phyloP scores from a whole-genome alignment of 2,797 vertebrate genomes.

The Artibeus lituratus region DNA sequence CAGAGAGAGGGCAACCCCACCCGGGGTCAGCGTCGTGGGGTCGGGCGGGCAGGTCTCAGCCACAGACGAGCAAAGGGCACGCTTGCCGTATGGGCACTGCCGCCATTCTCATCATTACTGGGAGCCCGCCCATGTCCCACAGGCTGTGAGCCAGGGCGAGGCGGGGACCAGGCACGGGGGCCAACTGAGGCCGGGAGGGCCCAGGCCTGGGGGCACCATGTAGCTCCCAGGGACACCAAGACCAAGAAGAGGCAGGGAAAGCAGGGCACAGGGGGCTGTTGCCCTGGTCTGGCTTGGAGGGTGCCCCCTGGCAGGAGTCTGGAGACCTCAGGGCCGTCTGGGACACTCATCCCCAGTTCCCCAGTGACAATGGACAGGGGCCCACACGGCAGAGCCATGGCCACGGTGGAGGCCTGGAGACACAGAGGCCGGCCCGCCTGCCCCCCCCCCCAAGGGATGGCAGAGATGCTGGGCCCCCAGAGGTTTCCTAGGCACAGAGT shows the following conservation, averaged over 20 bases:
- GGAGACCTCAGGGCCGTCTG: neutral
- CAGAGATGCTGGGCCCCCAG: neutral
- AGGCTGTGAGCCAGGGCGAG: neutral
- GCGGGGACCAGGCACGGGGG: neutral
- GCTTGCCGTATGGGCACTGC: rapidly evolving
- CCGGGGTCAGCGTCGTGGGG: rapidly evolving
- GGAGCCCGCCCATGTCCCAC: neutral
- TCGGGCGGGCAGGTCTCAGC: neutral
- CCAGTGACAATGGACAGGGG: neutral
- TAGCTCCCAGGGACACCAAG: neutral
- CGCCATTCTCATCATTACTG: rapidly evolving
- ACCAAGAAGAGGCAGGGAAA: neutral
- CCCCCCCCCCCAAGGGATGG: neutral
- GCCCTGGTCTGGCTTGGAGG: neutral
- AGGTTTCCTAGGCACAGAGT: neutral
- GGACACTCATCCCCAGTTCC: neutral
- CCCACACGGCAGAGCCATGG: rapidly evolving
- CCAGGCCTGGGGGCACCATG: neutral
- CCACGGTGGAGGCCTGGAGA: neutral
- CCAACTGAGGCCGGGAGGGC: neutral
- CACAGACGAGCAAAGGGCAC: rapidly evolving
- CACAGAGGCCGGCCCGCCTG: neutral
- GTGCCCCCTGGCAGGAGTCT: neutral
- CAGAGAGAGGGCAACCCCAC: neutral
- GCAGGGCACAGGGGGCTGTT: no score